These are phyloP conservation scores for Chascanopsetta lugubris DNA, from an alignment of 2,113 vertebrate genomes.

Conservation along the genomic window DNA sequence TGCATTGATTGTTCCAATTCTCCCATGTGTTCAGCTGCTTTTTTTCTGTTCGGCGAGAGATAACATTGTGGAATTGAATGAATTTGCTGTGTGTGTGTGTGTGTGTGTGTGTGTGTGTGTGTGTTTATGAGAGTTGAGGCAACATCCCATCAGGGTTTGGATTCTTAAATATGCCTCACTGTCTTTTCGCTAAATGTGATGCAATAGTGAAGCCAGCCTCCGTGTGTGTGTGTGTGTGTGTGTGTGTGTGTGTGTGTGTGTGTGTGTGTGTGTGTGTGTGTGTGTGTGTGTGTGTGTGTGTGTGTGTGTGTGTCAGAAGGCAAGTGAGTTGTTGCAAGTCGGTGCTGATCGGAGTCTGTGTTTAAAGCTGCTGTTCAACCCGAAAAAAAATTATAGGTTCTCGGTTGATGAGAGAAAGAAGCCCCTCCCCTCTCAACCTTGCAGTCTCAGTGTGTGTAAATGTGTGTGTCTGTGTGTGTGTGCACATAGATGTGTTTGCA, in stretches of 20 bases:
- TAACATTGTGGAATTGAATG: constrained; percentile 52
- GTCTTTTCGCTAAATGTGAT: constrained; percentile 74
- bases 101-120: constrained; percentile 29
- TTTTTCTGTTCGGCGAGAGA: constrained; percentile 56
- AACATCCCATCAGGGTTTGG: constrained; percentile 66
- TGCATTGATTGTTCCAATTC: constrained; percentile 66
- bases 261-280: constrained; percentile 30
- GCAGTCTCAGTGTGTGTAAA: constrained; percentile 29
- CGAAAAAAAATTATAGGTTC: constrained; percentile 76
- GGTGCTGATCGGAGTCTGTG: constrained; percentile 56
- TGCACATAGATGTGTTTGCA: constrained; percentile 25
- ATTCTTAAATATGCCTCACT: constrained; percentile 69
- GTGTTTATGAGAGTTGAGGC: constrained; percentile 48
- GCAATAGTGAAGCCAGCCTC: constrained; percentile 73
- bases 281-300: constrained; percentile 11
- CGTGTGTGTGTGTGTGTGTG: constrained; percentile 40
- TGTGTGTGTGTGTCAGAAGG: constrained; percentile 29
- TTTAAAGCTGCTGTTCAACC: constrained; percentile 71
- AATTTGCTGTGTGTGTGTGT: constrained; percentile 32
- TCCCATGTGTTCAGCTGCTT: constrained; percentile 63
- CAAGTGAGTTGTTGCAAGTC: constrained; percentile 16
- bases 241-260: constrained; percentile 26
- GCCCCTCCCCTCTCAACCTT: constrained; percentile 51
- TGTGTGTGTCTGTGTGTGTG: constrained; percentile 15
- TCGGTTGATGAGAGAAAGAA: constrained; percentile 66